phyloP scores from a whole-genome alignment of 2,113 vertebrate species.

The Catharus bicknelli region DNA sequence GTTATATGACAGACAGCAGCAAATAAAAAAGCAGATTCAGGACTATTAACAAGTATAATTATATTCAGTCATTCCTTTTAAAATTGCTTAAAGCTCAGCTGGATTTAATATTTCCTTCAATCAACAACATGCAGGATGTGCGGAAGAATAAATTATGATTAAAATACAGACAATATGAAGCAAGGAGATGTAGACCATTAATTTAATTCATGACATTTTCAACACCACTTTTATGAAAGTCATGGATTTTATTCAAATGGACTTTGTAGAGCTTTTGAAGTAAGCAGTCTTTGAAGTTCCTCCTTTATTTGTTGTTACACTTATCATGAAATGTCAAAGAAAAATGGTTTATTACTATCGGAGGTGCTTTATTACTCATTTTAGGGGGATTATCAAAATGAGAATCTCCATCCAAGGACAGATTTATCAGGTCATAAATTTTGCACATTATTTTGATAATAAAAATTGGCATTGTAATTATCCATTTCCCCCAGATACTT shows the following conservation, averaged over 20 bases:
- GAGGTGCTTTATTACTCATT: constrained; percentile 64
- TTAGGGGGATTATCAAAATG: constrained; percentile 67
- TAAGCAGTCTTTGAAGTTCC: constrained; percentile 62
- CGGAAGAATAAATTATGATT: constrained; percentile 67
- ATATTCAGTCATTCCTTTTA: constrained; percentile 64
- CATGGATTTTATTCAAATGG: constrained; percentile 66
- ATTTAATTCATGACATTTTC: constrained; percentile 71
- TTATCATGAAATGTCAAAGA: constrained; percentile 66
- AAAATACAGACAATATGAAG: constrained; percentile 65
- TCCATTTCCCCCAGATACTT: constrained; percentile 30
- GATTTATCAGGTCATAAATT: constrained; percentile 65
- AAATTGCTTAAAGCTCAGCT: constrained; percentile 66
- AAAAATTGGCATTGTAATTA: constrained; percentile 60
- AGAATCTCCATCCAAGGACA: constrained; percentile 51
- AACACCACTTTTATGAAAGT: constrained; percentile 60
- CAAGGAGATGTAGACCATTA: constrained; percentile 57
- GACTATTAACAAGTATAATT: constrained; percentile 65
- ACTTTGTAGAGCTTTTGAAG: constrained; percentile 69
- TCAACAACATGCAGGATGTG: constrained; percentile 63
- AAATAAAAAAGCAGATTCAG: constrained; percentile 57
- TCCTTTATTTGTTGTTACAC: constrained; percentile 64
- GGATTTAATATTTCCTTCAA: constrained; percentile 68
- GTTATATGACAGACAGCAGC: constrained; percentile 36
- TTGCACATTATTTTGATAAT: constrained; percentile 59
- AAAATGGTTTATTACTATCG: constrained; percentile 61